phyloP scores from a whole-genome alignment of 2,113 vertebrate genomes.

The Argyrosomus japonicus region DNA sequence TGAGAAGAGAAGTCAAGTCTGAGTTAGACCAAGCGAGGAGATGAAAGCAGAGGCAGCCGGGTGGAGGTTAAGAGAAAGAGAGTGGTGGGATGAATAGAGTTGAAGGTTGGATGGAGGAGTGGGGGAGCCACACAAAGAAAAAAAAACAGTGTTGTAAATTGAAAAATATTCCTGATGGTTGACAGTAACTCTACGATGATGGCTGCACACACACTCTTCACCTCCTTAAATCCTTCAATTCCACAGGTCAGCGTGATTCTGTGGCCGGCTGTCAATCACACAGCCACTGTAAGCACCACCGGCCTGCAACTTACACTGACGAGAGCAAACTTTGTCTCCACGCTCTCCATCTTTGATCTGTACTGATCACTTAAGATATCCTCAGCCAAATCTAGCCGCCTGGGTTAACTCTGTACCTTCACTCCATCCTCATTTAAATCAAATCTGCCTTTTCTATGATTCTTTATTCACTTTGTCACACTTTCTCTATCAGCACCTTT shows the following conservation, averaged over 20 bases:
- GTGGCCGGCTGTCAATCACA: conserved; percentile 48
- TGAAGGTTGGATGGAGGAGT: conserved; percentile 33
- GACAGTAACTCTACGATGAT: conserved; percentile 42
- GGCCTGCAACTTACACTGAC: not conserved
- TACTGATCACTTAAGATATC: conserved; percentile 16
- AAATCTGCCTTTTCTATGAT: not conserved
- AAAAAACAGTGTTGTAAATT: conserved; percentile 9
- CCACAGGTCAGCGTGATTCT: conserved; percentile 31
- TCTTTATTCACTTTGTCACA: not conserved
- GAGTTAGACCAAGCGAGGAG: conserved; percentile 43
- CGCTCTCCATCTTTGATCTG: conserved; percentile 29
- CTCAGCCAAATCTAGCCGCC: not conserved
- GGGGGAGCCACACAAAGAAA: conserved; percentile 2
- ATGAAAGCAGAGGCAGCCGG: conserved; percentile 55
- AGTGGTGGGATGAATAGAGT: conserved; percentile 32
- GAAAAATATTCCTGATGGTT: conserved; percentile 16
- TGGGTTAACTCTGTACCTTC: not conserved
- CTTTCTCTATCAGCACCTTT: too few species aligned
- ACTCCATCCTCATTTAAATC: conserved; percentile 6
- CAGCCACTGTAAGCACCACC: not conserved
- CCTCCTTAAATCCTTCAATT: conserved; percentile 49
- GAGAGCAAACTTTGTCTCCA: conserved; percentile 6
- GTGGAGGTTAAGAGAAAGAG: conserved; percentile 47
- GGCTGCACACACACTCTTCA: conserved; percentile 31
- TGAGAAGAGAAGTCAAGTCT: conserved; percentile 44